Evolutionary conservation across 2,888 invertebrate genomes (phyloP), one percentile per base, ranked within the genome.

Genomic region (Tenthredo distinguenda): DNA sequence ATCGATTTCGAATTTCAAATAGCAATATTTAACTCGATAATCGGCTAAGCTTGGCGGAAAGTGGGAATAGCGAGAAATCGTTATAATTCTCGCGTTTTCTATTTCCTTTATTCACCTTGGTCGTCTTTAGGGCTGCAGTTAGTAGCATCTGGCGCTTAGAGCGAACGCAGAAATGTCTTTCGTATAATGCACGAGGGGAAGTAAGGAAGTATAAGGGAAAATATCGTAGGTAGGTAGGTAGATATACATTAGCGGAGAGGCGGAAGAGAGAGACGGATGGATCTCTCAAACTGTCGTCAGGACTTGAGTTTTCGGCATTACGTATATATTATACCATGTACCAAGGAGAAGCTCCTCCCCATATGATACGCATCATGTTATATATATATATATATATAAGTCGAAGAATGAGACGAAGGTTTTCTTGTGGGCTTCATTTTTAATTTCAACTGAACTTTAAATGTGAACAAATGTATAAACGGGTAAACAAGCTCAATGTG

Each of bases 281-380:
- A 91, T 90, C 91, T 90, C 88, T 91, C 90, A 91, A 91, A 91
- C 91, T 91, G 91, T 91, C 91, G 89, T 91, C 91, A 90, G 88
- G 88, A 88, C 89, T 90, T 88, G 87, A 89, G 88, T 87, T 88
- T 85, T 79, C 85, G 62, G 37, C 26, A 26, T 40, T 62, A 62
- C 62, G 40, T 31, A 47, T 34, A 21, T 40, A 77, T 31, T 55
- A 55, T 55, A 43, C 40, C 21, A 10, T 62, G 7, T 62, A 62
- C 21, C 5, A 62, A 62, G 62, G 26, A 26, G 4, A 62, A 62
- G 26, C 26, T 62, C 12, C 26, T 26, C 21, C 26, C 62, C 7
- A 0, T 62, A 62, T 12, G 43, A 43, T 26, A 62, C 21, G 62
- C 12, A 3, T 26, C 26, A 10, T 55, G n/a, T 55, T n/a, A n/a